phyloP scores from a whole-genome alignment of 2,113 vertebrate genomes.

The Ciconia boyciana region DNA sequence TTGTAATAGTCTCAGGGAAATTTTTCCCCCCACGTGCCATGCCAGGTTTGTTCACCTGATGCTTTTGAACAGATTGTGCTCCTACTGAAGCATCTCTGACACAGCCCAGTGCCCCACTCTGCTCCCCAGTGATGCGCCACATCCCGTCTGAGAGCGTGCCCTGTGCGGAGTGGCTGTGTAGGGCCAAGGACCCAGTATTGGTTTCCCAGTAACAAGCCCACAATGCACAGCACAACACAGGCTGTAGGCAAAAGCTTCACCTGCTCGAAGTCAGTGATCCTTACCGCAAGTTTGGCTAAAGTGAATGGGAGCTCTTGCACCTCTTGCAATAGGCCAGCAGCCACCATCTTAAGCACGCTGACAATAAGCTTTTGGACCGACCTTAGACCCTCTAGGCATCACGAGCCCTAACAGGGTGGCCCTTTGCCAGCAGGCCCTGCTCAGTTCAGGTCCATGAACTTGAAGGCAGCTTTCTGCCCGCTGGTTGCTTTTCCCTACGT shows the following conservation, averaged over 20 bases:
- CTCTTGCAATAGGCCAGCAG: background rate
- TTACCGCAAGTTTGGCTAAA: background rate
- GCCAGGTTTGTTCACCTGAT: background rate
- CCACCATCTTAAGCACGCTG: background rate
- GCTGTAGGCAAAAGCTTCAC: background rate
- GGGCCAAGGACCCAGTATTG: rapidly evolving
- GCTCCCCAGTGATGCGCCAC: background rate
- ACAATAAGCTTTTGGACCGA: background rate
- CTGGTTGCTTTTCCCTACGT: background rate
- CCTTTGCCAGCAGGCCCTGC: background rate
- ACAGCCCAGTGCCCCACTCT: background rate
- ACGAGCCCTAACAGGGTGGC: rapidly evolving
- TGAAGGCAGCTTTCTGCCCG: background rate
- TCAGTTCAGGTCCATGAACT: background rate
- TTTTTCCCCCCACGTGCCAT: rapidly evolving
- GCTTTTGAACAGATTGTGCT: background rate
- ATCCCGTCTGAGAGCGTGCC: rapidly evolving
- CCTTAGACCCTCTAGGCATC: background rate
- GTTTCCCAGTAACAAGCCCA: background rate
- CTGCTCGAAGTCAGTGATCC: background rate
- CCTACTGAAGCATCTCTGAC: background rate
- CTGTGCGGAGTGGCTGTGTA: background rate
- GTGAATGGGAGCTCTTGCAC: background rate
- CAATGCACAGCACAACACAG: background rate
- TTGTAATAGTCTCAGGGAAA: background rate